Percentiles rank a stretch among this genome's conserved stretches.
phyloP scores from a whole-genome alignment of 30 jellyfish, hydroid and myxozoan species.

The Pseudorhiza aurosa region DNA sequence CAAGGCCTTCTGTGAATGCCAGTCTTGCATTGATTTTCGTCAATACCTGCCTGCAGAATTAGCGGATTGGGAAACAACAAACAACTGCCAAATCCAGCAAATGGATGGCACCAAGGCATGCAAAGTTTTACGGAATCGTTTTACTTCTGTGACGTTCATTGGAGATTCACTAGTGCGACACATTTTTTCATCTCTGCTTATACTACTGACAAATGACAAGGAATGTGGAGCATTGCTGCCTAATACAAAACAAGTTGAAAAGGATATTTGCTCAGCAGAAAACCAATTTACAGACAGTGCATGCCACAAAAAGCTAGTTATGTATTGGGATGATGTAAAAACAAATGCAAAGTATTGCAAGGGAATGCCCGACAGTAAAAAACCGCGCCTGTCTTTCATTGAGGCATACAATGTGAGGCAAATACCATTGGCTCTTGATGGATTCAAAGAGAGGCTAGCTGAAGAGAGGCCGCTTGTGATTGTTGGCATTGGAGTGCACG shows the following conservation, averaged over 20 bases:
- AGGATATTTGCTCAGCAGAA: constrained; percentile 83
- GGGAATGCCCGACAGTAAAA: not conserved
- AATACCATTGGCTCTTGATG: constrained; percentile 49
- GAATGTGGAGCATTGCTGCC: constrained; percentile 78
- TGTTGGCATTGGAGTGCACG: constrained; percentile 93
- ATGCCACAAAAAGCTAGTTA: constrained; percentile 85
- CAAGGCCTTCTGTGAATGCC: constrained; percentile 72
- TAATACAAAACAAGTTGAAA: constrained; percentile 21
- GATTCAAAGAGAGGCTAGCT: constrained; percentile 31
- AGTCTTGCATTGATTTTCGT: constrained; percentile 74
- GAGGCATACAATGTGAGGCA: constrained; percentile 76
- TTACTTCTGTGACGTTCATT: constrained; percentile 81
- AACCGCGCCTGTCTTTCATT: constrained; percentile 71
- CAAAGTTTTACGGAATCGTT: constrained; percentile 37
- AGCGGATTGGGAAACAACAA: constrained; percentile 66
- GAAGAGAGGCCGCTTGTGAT: constrained; percentile 75
- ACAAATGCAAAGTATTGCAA: constrained; percentile 64
- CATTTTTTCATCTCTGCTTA: constrained; percentile 72
- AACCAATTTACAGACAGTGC: constrained; percentile 93
- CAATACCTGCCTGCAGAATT: constrained; percentile 75
- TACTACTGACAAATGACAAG: constrained; percentile 67
- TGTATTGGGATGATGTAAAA: constrained; percentile 72
- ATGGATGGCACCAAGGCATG: constrained; percentile 64
- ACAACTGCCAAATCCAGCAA: constrained; percentile 45
- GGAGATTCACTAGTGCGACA: constrained; percentile 97